Percentiles rank a stretch among this genome's conserved stretches.
Evolutionary conservation across 2,888 invertebrate genomes (phyloP).

Genomic region (Orchesellides sinensis): DNA sequence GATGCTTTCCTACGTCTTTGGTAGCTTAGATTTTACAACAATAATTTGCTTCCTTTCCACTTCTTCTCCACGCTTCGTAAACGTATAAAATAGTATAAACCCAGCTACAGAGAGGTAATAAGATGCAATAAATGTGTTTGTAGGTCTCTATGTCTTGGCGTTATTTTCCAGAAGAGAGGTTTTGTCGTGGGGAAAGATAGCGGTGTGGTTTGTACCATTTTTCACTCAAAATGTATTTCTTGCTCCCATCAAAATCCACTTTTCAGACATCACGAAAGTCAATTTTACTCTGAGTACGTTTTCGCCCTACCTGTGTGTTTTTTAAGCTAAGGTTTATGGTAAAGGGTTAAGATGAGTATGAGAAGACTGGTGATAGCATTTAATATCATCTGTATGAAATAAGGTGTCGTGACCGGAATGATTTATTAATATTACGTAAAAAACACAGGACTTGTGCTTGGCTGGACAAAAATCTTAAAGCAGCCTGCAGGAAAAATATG

Average conservation of each 20-base stretch:
- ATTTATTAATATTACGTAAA: constrained; percentile 12
- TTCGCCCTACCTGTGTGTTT: too few relatives aligned
- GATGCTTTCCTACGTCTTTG: too few relatives aligned
- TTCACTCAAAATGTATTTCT: not conserved
- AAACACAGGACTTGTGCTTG: constrained; percentile 34
- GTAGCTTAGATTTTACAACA: constrained; percentile 8
- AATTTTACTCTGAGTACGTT: too few relatives aligned
- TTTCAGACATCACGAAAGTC: too few relatives aligned
- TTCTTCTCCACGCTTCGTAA: constrained; percentile 38
- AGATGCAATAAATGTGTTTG: constrained; percentile 51
- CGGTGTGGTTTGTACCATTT: too few relatives aligned
- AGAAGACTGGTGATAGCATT: too few relatives aligned
- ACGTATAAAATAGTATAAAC: too few relatives aligned
- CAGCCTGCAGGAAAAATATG: too few relatives aligned
- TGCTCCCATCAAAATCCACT: constrained; percentile 7
- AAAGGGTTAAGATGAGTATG: too few relatives aligned
- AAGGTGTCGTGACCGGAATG: constrained; percentile 30
- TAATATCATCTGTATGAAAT: too few relatives aligned
- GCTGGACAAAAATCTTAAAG: constrained; percentile 21
- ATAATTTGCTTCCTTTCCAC: not conserved
- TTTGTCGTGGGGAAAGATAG: not conserved
- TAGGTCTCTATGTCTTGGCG: constrained; percentile 41
- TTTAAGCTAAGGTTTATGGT: too few relatives aligned
- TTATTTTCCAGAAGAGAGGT: not conserved
- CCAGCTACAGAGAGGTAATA: too few relatives aligned